Evolutionary conservation across 2,797 vertebrate species (phyloP), one percentile per base, ranked within the genome.

Genomic region (Eospalax fontanierii): DNA sequence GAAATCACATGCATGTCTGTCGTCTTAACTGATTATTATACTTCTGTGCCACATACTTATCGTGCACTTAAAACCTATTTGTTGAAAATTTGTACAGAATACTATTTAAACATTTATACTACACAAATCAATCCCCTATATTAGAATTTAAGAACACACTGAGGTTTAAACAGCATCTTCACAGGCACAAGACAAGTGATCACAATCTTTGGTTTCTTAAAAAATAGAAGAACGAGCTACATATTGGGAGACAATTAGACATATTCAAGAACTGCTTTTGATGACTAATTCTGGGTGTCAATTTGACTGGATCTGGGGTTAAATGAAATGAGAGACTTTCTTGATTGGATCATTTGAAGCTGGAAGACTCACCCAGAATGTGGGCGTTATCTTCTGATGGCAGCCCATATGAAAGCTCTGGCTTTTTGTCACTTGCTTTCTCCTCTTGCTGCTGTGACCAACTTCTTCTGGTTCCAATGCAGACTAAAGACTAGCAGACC

Each of bases 71-170:
- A 33, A 95, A 90, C 63, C 35, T 70, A 40, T 2, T 81, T 22
- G 1, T 26, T 70, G 30, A 57, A 66, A 61, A 28, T n/a, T 63
- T 59, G 26, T 4, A 61, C 8, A 61, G 2, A 28, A 16, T 38
- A 78, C 46, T 59, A 90, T 59, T 61, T 88, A 92, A 95, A 87
- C 14, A 81, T 19, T 46, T 73, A 61, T 57, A 80, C 12, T 80
- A 14, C n/a, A 46, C 38, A 86, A 96, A 87, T 68, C 26, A 70
- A 92, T 2, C 86, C 43, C 59, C 33, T n/a, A 30, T 89, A 85
- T 81, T 21, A 85, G 57, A 92, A 54, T 24, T 93, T 84, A 57
- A 90, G 9, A 93, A 30, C 14, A 76, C 15, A 50, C 26, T 78
- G 85, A 43, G 68, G 90, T 82, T 79, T 82, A 96, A 73, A 87